These are phyloP conservation scores for Drosophila obscura DNA, from an alignment of 1,140 invertebrate species.

Conservation along the genomic window DNA sequence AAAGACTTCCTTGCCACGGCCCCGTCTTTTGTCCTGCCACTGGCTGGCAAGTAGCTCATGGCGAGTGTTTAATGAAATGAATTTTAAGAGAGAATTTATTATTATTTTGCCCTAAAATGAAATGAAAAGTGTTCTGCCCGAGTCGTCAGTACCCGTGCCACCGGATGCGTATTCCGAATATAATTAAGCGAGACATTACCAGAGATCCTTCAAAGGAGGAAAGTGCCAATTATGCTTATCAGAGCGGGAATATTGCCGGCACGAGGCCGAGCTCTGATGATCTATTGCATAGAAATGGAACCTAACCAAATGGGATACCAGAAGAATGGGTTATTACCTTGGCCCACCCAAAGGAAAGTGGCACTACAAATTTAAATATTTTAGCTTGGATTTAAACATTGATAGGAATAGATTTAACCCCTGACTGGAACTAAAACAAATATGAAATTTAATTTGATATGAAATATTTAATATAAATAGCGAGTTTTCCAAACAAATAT, in stretches of 20 bases:
- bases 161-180: constrained; percentile 58
- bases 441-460: too few relatives aligned
- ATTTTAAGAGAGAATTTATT: constrained; percentile 78
- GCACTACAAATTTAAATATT: too few relatives aligned
- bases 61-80: constrained; percentile 80
- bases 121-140: constrained; percentile 67
- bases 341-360: too few relatives aligned
- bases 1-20: constrained; percentile 68
- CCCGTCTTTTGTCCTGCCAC: constrained; percentile 33
- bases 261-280: constrained; percentile 27
- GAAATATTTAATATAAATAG: too few relatives aligned
- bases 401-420: too few relatives aligned
- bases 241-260: constrained; percentile 16
- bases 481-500: too few relatives aligned
- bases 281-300: constrained; percentile 33
- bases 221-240: constrained; percentile 43
- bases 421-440: too few relatives aligned
- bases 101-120: constrained; percentile 70
- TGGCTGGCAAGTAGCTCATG: constrained; percentile 52
- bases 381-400: too few relatives aligned
- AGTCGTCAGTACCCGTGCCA: constrained; percentile 1
- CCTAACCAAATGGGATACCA: neutral
- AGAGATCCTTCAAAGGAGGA: constrained; percentile 17
- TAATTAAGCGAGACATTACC: constrained; percentile 59
- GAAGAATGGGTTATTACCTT: too few relatives aligned